Percentiles rank a stretch among this genome's conserved stretches.
Evolutionary conservation across 2,888 invertebrate species (phyloP).

Genomic region (Falcaria lacertinaria): DNA sequence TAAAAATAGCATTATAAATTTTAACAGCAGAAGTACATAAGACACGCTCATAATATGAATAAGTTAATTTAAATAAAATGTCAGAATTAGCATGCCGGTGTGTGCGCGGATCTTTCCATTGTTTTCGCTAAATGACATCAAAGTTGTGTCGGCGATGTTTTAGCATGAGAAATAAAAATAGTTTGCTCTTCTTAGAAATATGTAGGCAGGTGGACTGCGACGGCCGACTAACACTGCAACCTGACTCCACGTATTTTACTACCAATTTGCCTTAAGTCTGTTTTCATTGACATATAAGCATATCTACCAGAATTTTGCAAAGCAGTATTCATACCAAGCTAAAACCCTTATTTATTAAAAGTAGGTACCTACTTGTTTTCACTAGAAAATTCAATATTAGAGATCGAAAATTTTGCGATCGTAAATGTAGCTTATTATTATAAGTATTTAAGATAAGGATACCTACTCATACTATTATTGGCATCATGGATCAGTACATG

Average conservation of each 20-base stretch:
- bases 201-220: constrained; percentile 38
- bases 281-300: constrained; percentile 32
- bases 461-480: constrained; percentile 72
- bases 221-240: constrained; percentile 12
- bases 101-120: constrained; percentile 67
- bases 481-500: constrained; percentile 71
- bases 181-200: constrained; percentile 58
- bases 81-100: constrained; percentile 64
- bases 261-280: constrained; percentile 8
- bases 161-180: constrained; percentile 68
- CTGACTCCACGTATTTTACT: constrained; percentile 1
- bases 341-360: no score
- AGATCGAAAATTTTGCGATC: constrained; percentile 17
- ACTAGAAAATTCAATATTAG: constrained; percentile 6
- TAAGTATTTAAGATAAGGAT: constrained; percentile 27
- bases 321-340: constrained; percentile 13
- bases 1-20: constrained; percentile 74
- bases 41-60: constrained; percentile 70
- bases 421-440: constrained; percentile 12
- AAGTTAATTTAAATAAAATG: constrained; percentile 75
- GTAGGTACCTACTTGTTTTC: no score
- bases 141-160: constrained; percentile 70
- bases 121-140: constrained; percentile 79
- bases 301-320: no score
- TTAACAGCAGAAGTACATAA: constrained; percentile 60